phyloP scores from a whole-genome alignment of 2,888 invertebrate species.

The Ischnus inquisitorius region DNA sequence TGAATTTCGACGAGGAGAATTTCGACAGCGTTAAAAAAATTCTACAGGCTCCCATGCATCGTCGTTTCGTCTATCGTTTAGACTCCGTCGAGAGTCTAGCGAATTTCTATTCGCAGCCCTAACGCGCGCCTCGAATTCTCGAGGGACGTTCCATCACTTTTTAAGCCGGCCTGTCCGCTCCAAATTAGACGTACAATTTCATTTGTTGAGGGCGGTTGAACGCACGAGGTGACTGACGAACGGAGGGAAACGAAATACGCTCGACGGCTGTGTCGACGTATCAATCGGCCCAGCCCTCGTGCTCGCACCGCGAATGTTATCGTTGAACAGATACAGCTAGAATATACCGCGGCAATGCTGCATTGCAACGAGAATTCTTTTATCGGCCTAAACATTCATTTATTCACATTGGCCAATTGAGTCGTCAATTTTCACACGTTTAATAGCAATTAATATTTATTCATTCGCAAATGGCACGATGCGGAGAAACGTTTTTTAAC shows the following conservation, averaged over 20 bases:
- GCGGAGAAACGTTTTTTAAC: constrained; percentile 22
- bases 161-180: constrained; percentile 79
- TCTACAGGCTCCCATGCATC: background rate
- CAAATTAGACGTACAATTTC: constrained; percentile 84
- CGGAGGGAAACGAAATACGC: constrained; percentile 44
- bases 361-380: constrained; percentile 6
- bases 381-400: background rate
- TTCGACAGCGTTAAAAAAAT: constrained; percentile 4
- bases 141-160: constrained; percentile 83
- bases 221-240: constrained; percentile 38
- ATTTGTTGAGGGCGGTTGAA: constrained; percentile 73
- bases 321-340: background rate
- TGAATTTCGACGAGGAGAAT: constrained; percentile 1
- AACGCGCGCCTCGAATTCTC: constrained; percentile 72
- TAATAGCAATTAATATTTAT: constrained; percentile 45
- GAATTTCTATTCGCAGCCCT: constrained; percentile 62
- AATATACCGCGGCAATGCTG: background rate
- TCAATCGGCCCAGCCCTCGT: constrained; percentile 28
- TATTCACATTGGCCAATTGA: constrained; percentile 37
- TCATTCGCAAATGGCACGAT: background rate
- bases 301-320: background rate
- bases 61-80: constrained; percentile 30
- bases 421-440: constrained; percentile 58
- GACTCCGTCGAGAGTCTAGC: constrained; percentile 34
- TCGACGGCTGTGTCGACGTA: constrained; percentile 50